Evolutionary conservation across 2,888 invertebrate genomes (phyloP), one percentile per base, ranked within the genome.

Genomic region (Serripes groenlandicus): DNA sequence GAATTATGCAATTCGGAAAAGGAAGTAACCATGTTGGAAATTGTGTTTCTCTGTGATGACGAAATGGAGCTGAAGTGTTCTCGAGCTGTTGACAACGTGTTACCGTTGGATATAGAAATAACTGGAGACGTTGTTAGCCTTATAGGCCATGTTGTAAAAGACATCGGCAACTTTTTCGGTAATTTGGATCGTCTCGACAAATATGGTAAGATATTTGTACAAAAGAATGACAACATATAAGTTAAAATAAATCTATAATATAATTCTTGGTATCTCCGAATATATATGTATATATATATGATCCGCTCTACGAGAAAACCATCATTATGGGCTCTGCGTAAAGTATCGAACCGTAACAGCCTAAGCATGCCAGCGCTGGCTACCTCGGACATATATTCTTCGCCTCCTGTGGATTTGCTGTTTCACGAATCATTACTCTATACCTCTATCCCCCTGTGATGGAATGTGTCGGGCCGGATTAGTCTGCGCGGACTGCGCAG

Each of bases 21-120:
- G 4, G 26, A 1, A 15, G 26, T 1, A 34, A n/a, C 34, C 26
- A 30, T 30, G 9, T 11, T 70, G 18, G 30, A 70, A 32, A 30
- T 70, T 18, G 54, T 54, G 54, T 70, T 70, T 32, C 21, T 70
- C 9, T 70, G 70, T 34, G 70, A 70, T 2, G 54, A 54, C 34
- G 70, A 54, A 23, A 54, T 54, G 21, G 34, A 54, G 32, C 32
- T 7, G 3, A 49, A 54, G 21, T 70, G 70, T 30, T 54, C 54
- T n/a, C 0, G 18, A 3, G 32, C 18, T 52, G 32, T 26, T 54
- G 11, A 52, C 1, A 1, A 52, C 5, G 54, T 9, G 0, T 54
- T 70, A 26, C 70, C 70, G 1, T 7, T 28, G 21, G 54, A 54
- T 32, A 54, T 30, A 18, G 23, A 49, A 15, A 21, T 70, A 52